Evolutionary conservation across 2,113 vertebrate genomes (phyloP).

Genomic region (Mustela nigripes): DNA sequence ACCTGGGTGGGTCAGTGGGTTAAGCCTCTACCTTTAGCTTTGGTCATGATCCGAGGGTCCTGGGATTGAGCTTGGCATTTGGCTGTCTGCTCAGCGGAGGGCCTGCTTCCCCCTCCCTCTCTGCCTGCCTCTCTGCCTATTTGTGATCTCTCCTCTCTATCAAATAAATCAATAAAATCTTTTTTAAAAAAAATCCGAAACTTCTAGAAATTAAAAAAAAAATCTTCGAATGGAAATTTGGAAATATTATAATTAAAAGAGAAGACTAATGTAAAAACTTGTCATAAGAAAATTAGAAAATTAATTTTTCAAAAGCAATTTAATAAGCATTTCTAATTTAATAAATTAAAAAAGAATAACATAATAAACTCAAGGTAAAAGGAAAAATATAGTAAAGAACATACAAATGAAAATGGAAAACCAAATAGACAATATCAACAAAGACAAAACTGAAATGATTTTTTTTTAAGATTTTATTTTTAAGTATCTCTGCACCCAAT

Average conservation of each 20-base stretch:
- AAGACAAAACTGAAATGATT: neutral
- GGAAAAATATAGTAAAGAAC: neutral
- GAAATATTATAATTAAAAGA: neutral
- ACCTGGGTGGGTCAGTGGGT: no score
- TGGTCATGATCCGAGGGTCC: no score
- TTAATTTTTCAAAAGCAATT: neutral
- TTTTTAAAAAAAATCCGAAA: neutral
- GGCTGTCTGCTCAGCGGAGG: no score
- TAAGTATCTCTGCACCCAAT: neutral
- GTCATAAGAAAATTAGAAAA: neutral
- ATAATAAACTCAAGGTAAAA: neutral
- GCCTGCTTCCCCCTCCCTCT: no score
- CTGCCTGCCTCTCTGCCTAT: no score
- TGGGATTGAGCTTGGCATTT: no score
- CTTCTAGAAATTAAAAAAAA: conserved; percentile 11
- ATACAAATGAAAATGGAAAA: neutral
- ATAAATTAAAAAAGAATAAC: neutral
- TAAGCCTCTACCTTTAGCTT: no score
- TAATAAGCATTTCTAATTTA: neutral
- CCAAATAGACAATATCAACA: neutral
- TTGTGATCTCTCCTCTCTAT: no score
- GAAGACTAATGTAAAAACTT: neutral
- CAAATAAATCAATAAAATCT: no score
- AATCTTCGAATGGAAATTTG: neutral
- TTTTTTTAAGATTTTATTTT: neutral